phyloP scores from a whole-genome alignment of 1,140 invertebrate species.

The Drosophila insularis region DNA sequence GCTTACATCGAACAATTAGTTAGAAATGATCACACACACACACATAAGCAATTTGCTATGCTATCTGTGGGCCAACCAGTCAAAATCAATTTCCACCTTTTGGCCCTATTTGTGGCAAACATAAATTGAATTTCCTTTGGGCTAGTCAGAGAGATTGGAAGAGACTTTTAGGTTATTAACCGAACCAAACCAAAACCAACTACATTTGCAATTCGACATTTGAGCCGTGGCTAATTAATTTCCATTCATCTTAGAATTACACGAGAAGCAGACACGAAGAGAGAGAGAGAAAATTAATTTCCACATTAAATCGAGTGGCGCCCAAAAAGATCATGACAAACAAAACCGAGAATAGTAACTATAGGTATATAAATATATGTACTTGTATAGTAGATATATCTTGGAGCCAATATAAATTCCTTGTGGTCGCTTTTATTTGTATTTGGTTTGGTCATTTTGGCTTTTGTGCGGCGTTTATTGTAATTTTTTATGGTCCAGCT shows the following conservation, averaged over 20 bases:
- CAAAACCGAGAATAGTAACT: neutral
- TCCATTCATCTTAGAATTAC: conserved; percentile 63
- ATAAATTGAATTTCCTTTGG: conserved; percentile 41
- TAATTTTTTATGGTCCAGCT: conserved; percentile 67
- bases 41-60: conserved; percentile 1
- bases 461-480: conserved; percentile 57
- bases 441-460: conserved; percentile 41
- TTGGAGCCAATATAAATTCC: conserved; percentile 65
- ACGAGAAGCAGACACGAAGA: conserved; percentile 15
- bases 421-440: conserved; percentile 62
- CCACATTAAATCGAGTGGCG: conserved; percentile 13
- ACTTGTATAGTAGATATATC: conserved; percentile 34
- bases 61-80: neutral
- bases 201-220: conserved; percentile 30
- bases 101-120: conserved; percentile 15
- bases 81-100: conserved; percentile 5
- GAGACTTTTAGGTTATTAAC: conserved; percentile 31
- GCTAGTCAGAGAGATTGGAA: neutral
- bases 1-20: neutral
- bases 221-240: conserved; percentile 69
- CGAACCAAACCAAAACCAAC: conserved; percentile 11
- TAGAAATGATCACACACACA: neutral
- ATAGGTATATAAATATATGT: neutral
- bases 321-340: neutral
- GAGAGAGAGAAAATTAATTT: conserved; percentile 34